Evolutionary conservation across 2,113 vertebrate genomes (phyloP), one percentile per base, ranked within the genome.

Genomic region (Phrynosoma blainvillii): DNA sequence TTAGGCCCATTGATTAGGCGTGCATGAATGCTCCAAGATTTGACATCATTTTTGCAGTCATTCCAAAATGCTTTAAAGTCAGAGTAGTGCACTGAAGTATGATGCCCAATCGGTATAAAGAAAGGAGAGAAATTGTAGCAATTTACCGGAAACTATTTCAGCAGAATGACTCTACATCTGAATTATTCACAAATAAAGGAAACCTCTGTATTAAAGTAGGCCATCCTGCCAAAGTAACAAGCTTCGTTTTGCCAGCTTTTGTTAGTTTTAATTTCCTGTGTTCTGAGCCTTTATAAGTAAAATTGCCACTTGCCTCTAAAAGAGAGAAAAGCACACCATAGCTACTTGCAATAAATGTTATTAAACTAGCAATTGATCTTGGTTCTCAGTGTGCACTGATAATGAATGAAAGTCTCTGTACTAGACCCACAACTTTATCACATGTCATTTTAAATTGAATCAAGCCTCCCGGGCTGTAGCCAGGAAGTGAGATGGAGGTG

Each of bases 291-390:
- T 93, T 90, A 65, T 82, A 88, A 85, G 5, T 87, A 54, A 78
- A 91, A 89, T 88, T 20, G 82, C 1, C 3, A 52, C n/a, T 79
- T 90, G 27, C 30, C 88, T 82, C 88, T 66, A 56, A 91, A 59
- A 73, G 52, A 82, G 5, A 87, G 85, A 75, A 88, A 84, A 78
- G 10, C 9, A n/a, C 20, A 78, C 0, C 6, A 16, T n/a, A 85
- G 86, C 75, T 83, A 77, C 12, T 76, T 89, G 16, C 83, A 83
- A 73, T 40, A 75, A 65, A 68, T 1, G 81, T 88, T 94, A 90
- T 75, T 89, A 76, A 92, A 87, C 40, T 75, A 90, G 32, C 8
- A 89, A 80, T 93, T 93, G 32, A 4, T 85, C 92, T 91, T 62
- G 83, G 0, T 91, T 93, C 88, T 54, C 1, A 59, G 9, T 66